Evolutionary conservation across 2,113 vertebrate genomes (phyloP).

Genomic region (Andinoacara biseriatus): DNA sequence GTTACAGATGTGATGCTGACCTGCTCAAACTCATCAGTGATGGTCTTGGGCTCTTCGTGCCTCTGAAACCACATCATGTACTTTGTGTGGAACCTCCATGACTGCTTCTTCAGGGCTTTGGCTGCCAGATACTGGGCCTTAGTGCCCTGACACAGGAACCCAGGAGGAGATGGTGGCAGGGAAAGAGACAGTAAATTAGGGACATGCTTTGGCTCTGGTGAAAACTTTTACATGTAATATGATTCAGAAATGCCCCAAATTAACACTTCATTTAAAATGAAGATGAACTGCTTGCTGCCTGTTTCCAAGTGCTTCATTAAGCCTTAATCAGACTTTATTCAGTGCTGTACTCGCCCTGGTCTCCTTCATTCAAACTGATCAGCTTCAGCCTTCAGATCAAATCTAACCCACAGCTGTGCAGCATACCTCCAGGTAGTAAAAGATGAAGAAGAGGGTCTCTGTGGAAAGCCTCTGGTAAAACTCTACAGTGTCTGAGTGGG

Average conservation of each 20-base stretch:
- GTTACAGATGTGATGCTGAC: slow-evolving; percentile 56
- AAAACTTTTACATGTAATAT: not conserved
- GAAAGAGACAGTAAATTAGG: not conserved
- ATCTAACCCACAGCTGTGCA: not conserved
- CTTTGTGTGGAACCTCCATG: slow-evolving; percentile 95
- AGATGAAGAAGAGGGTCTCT: slow-evolving; percentile 93
- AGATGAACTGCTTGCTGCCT: not conserved
- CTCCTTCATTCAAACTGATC: not conserved
- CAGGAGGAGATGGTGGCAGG: rapidly evolving
- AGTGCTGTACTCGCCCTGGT: not conserved
- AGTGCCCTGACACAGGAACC: slow-evolving; percentile 81
- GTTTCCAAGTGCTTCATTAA: no score
- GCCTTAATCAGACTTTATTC: rapidly evolving
- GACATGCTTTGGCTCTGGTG: not conserved
- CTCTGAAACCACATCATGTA: slow-evolving; percentile 99
- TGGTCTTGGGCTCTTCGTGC: slow-evolving; percentile 95
- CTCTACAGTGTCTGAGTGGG: slow-evolving; percentile 91
- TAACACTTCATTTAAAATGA: not conserved
- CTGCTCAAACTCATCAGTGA: slow-evolving; percentile 95
- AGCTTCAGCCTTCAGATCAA: not conserved
- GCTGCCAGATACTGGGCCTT: slow-evolving; percentile 95
- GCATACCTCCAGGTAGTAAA: slow-evolving; percentile 92
- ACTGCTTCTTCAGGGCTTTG: slow-evolving; percentile 95
- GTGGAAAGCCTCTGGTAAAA: slow-evolving; percentile 95
- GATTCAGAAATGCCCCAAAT: not conserved